Evolutionary conservation across 2,888 invertebrate species (phyloP), one percentile per base, ranked within the genome.

Genomic region (Agrochola circellaris): DNA sequence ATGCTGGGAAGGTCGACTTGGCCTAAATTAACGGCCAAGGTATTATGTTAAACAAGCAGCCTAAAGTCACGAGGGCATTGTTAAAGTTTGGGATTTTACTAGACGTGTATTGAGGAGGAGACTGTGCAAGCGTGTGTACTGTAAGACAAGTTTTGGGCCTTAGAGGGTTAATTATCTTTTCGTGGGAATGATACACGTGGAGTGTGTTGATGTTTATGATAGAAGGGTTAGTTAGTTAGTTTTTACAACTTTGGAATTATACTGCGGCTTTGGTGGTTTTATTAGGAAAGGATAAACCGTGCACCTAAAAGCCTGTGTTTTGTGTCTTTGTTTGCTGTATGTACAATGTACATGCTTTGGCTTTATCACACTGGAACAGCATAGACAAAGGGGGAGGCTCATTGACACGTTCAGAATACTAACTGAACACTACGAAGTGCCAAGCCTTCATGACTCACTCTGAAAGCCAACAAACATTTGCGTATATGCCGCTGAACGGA

Each of bases 1-100:
- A 88, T 82, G 77, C 74, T 77, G 68, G 64, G 61, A 79, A 89
- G 80, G 82, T 88, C 65, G 83, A 67, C 75, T 73, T 77, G 82
- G 76, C 85, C 83, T 84, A 89, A 88, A 88, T 89, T 86, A 88
- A 89, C 77, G 77, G 69, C 72, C 56, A 75, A 88, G 84, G 79
- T 87, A 89, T 88, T 85, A 88, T 87, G 85, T 88, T 83, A 84
- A 89, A 84, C 89, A 89, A 82, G 81, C 73, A 70, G 76, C 73
- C 83, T 79, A 75, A 86, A 80, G 79, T 74, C 84, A 81, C 62
- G 66, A 65, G 42, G 73, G 83, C 76, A 79, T 88, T 88, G 88
- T 88, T 84, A 81, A 85, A 85, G 68, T 84, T 84, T 72, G 51
- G 42, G 65, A 76, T 84, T 89, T 89, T 86, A 88, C 84, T 78